Percentiles rank a stretch among this genome's conserved stretches.
Conservation (phyloP, 2,113 vertebrate genomes). For the Calidris pugnax region DNA sequence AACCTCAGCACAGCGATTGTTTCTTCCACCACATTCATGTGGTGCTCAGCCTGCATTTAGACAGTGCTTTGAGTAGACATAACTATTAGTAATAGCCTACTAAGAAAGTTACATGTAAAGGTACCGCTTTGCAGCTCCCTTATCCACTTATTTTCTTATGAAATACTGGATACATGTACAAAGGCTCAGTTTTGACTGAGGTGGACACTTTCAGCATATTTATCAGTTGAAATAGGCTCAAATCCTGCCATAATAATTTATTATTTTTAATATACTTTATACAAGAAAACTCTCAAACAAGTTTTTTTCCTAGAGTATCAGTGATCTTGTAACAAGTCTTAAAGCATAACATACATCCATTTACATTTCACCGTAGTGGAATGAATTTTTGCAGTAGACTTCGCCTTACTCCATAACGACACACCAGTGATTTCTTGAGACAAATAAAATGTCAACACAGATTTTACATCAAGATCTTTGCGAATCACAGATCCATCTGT, state of each 20-base stretch:
- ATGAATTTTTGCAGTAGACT: background rate
- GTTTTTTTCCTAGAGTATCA: too few species aligned
- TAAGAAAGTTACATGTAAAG: background rate
- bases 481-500: background rate
- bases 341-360: background rate
- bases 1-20: background rate
- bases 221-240: background rate
- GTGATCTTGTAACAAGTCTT: background rate
- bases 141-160: background rate
- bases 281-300: background rate
- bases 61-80: rapidly evolving
- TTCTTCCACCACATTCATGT: background rate
- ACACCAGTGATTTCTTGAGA: background rate
- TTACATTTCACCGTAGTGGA: background rate
- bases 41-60: background rate
- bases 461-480: background rate
- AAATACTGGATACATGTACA: background rate
- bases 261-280: too few species aligned
- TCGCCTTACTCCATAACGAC: background rate
- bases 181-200: background rate
- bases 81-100: background rate
- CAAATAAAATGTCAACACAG: background rate
- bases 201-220: background rate
- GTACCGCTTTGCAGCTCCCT: background rate
- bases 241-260: background rate